Percentiles rank a stretch among this genome's conserved stretches.
phyloP scores from a whole-genome alignment of 2,113 vertebrate species.

The Laticauda colubrina region DNA sequence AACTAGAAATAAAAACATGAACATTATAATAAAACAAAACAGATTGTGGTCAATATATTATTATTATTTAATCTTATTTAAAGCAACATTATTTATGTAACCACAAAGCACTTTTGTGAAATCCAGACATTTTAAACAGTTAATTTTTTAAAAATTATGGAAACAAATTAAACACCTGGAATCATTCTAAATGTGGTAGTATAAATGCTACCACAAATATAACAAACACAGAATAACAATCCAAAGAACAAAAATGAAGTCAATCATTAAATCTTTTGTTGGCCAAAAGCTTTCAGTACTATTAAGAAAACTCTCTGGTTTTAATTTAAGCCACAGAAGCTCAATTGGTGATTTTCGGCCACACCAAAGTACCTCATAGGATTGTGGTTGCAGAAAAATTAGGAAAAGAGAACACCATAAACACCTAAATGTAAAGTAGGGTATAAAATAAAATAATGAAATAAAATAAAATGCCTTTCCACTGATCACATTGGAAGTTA shows the following conservation, averaged over 20 bases:
- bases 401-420: background rate
- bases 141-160: background rate
- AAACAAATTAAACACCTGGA: background rate
- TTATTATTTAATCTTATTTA: background rate
- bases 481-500: background rate
- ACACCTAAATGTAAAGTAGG: background rate
- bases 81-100: background rate
- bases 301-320: background rate
- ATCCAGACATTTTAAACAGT: background rate
- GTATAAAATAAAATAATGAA: background rate
- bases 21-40: conserved; percentile 1
- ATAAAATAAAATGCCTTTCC: background rate
- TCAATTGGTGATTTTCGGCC: background rate
- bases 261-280: background rate
- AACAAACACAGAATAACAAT: background rate
- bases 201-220: background rate
- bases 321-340: background rate
- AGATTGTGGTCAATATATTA: background rate
- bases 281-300: background rate
- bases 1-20: background rate
- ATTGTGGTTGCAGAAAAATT: background rate
- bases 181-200: background rate
- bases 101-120: background rate
- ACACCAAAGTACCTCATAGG: background rate
- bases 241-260: background rate